phyloP scores from a whole-genome alignment of 2,113 vertebrate genomes.

The Triplophysa dalaica region DNA sequence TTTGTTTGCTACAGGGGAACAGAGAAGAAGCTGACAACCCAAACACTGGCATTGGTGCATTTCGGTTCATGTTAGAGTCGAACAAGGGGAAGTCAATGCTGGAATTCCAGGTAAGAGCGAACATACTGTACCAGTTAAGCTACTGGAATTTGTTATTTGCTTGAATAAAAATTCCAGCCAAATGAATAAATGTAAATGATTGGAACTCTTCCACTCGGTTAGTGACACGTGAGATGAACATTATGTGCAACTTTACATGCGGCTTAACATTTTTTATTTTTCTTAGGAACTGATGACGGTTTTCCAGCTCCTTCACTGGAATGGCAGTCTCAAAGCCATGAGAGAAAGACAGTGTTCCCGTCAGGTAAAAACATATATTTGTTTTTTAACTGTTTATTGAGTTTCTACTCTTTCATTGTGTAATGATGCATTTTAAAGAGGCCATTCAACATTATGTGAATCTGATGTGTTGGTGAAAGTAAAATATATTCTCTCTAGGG shows the following conservation, averaged over 20 bases:
- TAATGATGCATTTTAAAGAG: too few relatives aligned
- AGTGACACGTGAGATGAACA: background rate
- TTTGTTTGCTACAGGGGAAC: constrained; percentile 80
- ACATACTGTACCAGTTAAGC: too few relatives aligned
- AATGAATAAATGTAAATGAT: background rate
- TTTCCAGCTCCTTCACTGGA: constrained; percentile 97
- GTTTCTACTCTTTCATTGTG: background rate
- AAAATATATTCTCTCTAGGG: too few relatives aligned
- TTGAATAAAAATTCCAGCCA: too few relatives aligned
- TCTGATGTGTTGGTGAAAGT: too few relatives aligned
- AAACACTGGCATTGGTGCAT: constrained; percentile 93
- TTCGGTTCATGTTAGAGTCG: constrained; percentile 98
- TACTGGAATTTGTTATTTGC: too few relatives aligned
- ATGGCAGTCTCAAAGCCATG: constrained; percentile 98
- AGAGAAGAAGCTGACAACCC: constrained; percentile 94
- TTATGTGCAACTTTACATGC: background rate
- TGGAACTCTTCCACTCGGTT: background rate
- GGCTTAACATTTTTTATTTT: constrained; percentile 9
- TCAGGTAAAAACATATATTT: constrained; percentile 75
- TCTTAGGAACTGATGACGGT: constrained; percentile 96
- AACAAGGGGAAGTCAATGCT: constrained; percentile 99
- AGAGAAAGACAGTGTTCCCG: constrained; percentile 94
- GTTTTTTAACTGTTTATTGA: background rate
- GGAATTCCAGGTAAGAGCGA: constrained; percentile 88
- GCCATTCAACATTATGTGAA: too few relatives aligned